These are phyloP conservation scores for Montipora capricornis DNA, from an alignment of 64 coral and sea anemone genomes.

Conservation along the genomic window DNA sequence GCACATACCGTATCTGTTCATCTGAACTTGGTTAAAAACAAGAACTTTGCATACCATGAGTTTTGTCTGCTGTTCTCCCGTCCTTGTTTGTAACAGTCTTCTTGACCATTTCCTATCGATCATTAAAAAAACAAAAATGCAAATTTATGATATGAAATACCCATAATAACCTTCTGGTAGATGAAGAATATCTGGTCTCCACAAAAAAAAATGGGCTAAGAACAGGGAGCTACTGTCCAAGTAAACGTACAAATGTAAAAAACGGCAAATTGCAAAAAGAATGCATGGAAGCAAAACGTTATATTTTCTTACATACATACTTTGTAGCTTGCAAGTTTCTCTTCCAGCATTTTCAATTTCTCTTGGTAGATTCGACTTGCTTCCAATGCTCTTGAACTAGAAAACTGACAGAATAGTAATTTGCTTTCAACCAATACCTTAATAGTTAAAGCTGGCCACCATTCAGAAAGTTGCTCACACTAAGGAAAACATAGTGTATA, in stretches of 20 bases:
- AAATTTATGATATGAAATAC: too few relatives aligned
- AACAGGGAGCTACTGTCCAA: too few relatives aligned
- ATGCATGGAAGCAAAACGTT: too few relatives aligned
- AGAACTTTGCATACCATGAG: neutral
- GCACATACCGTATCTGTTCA: neutral
- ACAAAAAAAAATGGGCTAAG: too few relatives aligned
- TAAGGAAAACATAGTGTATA: too few relatives aligned
- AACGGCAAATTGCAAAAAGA: too few relatives aligned
- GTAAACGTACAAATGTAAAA: too few relatives aligned
- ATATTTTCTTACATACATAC: neutral
- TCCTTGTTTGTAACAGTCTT: neutral
- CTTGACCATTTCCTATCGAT: neutral
- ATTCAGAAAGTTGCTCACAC: too few relatives aligned
- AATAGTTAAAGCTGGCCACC: too few relatives aligned
- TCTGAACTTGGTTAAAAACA: neutral
- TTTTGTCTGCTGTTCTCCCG: neutral
- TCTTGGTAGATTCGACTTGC: slow-evolving; percentile 11
- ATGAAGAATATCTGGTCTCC: too few relatives aligned
- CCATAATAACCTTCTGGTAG: too few relatives aligned
- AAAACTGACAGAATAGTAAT: neutral
- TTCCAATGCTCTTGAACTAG: slow-evolving; percentile 1
- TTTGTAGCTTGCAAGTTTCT: slow-evolving; percentile 5
- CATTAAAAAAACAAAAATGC: neutral
- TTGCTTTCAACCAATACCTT: too few relatives aligned
- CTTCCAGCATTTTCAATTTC: neutral